Percentiles rank a stretch among this genome's conserved stretches.
These are phyloP conservation scores for Argyrosomus regius DNA, from an alignment of 2,797 vertebrate genomes.

Conservation along the genomic window DNA sequence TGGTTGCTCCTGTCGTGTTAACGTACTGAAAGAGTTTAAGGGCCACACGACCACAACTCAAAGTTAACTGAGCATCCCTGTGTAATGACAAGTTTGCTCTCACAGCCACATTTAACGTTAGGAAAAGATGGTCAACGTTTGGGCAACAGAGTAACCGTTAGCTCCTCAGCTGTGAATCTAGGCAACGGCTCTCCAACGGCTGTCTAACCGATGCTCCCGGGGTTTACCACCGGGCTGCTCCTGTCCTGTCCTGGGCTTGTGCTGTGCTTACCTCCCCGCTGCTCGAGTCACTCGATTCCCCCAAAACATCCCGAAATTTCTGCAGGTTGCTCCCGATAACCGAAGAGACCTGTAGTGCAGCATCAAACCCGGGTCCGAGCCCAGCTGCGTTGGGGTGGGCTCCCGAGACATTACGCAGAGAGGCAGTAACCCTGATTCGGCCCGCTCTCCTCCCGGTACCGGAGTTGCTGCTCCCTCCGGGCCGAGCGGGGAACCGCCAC, in stretches of 20 bases:
- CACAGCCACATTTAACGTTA: slow-evolving; percentile 43
- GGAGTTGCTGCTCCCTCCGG: slow-evolving; percentile 96
- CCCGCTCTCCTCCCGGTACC: slow-evolving; percentile 91
- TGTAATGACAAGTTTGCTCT: slow-evolving; percentile 78
- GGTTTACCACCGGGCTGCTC: slow-evolving; percentile 17
- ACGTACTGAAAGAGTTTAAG: slow-evolving; percentile 46
- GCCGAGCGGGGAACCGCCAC: slow-evolving; percentile 99
- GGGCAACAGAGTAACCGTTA: slow-evolving; percentile 54
- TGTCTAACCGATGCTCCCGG: slow-evolving; percentile 11
- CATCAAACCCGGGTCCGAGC: slow-evolving; percentile 95
- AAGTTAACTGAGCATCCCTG: slow-evolving; percentile 79
- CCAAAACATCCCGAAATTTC: slow-evolving; percentile 97
- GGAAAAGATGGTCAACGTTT: slow-evolving; percentile 49
- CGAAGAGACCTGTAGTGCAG: slow-evolving; percentile 96
- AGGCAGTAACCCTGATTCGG: slow-evolving; percentile 90
- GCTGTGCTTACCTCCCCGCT: slow-evolving; percentile 91
- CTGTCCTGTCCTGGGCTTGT: slow-evolving; percentile 53
- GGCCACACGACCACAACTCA: slow-evolving; percentile 67
- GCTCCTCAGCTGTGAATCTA: slow-evolving; percentile 38
- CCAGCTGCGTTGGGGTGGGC: slow-evolving; percentile 81
- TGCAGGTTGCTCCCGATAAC: slow-evolving; percentile 97
- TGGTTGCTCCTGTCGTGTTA: slow-evolving; percentile 17
- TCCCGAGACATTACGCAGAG: slow-evolving; percentile 85
- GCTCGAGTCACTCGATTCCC: slow-evolving; percentile 95
- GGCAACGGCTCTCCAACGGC: slow-evolving; percentile 17